Evolutionary conservation across 2,113 vertebrate genomes (phyloP), one percentile per base, ranked within the genome.

Genomic region (Furnarius figulus): DNA sequence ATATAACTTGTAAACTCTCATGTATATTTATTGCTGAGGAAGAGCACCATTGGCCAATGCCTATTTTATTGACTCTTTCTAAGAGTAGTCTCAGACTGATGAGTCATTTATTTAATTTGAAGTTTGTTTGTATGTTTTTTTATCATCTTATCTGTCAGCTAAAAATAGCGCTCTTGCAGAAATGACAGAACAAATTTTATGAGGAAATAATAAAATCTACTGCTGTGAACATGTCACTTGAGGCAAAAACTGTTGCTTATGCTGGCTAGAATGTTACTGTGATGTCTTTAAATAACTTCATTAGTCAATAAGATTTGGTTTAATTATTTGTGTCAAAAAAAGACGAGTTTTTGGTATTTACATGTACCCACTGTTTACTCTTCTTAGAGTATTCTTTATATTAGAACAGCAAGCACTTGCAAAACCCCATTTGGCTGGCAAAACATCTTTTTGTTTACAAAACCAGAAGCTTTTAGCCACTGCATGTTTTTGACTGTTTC

Each of bases 251-350:
- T 88, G 86, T 97, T 96, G 93, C 79, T 93, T 95, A 30, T 91
- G 83, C 87, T 44, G 88, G 76, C 89, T 97, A 59, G 74, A 93
- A 93, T 95, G 84, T 79, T 95, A 83, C 85, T 97, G 91, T 96
- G 88, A 95, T 94, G 73, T 94, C 93, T 97, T 95, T 96, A 97
- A 97, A 96, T 97, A 97, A 96, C 87, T 97, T 97, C 61, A 94
- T 98, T 97, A 97, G 94, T 98, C 94, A 97, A 59, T 85, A 86
- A 97, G 87, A 90, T 94, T 56, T 10, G 5, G 59, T 95, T 98
- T 97, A 97, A 97, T 98, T 98, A 97, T 97, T 98, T 94, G 98
- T 94, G 83, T 93, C 88, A 79, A 96, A 97, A 90, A 95, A 95
- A 86, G 42, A 96, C 85, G n/a, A 88, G 25, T 44, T 74, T 93